Conservation (phyloP, 2,888 invertebrate genomes). For the Tetropium fuscum region DNA sequence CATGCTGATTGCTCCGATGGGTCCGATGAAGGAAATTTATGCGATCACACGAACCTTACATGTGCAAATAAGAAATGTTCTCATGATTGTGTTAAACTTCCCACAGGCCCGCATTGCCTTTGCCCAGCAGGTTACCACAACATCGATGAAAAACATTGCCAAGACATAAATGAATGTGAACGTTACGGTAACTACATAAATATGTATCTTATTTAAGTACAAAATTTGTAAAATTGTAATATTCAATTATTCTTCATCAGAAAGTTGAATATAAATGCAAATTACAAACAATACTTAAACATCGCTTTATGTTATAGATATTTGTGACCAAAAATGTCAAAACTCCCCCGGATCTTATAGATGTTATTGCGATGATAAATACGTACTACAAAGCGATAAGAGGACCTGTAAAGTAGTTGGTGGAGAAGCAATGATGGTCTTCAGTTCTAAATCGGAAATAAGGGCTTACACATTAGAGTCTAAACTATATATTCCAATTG, state of each 20-base stretch:
- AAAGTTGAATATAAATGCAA: no score
- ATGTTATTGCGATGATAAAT: constrained; percentile 75
- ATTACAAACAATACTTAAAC: no score
- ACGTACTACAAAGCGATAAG: constrained; percentile 67
- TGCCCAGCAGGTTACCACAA: constrained; percentile 68
- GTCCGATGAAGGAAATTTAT: constrained; percentile 71
- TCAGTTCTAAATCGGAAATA: constrained; percentile 75
- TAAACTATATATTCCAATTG: constrained; percentile 67
- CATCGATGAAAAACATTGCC: constrained; percentile 65
- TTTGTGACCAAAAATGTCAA: constrained; percentile 78
- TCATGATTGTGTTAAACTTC: constrained; percentile 64
- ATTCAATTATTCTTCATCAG: no score
- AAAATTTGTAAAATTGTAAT: no score
- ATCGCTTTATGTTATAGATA: constrained; percentile 54
- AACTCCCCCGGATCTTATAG: constrained; percentile 71
- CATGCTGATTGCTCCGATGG: constrained; percentile 71
- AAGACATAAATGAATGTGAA: constrained; percentile 76
- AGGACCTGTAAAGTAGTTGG: constrained; percentile 69
- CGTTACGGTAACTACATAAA: constrained; percentile 66
- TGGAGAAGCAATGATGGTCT: constrained; percentile 77
- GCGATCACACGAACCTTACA: constrained; percentile 48
- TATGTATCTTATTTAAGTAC: no score
- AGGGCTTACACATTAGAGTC: constrained; percentile 73
- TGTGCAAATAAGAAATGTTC: constrained; percentile 64
- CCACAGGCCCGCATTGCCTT: constrained; percentile 70